Evolutionary conservation across 1,140 invertebrate genomes (phyloP).

Genomic region (Drosophila seguyi): DNA sequence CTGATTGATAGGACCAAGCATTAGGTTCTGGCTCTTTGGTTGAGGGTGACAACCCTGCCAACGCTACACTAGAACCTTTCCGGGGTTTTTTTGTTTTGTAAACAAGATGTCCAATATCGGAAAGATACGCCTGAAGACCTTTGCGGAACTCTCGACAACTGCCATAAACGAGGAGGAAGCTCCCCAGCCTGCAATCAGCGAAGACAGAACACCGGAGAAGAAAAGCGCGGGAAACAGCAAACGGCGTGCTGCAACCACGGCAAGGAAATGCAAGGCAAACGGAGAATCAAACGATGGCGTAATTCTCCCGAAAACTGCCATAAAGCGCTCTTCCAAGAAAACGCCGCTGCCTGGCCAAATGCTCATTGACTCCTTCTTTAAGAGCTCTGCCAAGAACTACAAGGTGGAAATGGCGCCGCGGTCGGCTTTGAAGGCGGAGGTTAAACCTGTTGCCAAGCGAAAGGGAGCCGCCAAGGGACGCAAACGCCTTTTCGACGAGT

Average conservation of each 20-base stretch:
- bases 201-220: conserved; percentile 47
- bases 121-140: conserved; percentile 50
- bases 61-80: neutral
- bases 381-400: conserved; percentile 62
- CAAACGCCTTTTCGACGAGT: conserved; percentile 66
- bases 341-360: conserved; percentile 59
- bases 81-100: neutral
- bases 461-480: conserved; percentile 33
- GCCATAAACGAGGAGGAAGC: neutral
- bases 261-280: conserved; percentile 36
- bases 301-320: conserved; percentile 13
- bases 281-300: neutral
- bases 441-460: conserved; percentile 9
- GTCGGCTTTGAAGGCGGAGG: neutral
- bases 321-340: conserved; percentile 58
- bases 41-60: neutral
- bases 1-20: neutral
- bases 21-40: neutral
- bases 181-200: neutral
- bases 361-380: conserved; percentile 73
- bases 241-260: conserved; percentile 54
- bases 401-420: conserved; percentile 34
- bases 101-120: conserved; percentile 50
- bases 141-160: conserved; percentile 34
- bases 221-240: conserved; percentile 42